These are phyloP conservation scores for Troglohyphantes excavatus DNA, from an alignment of 2,888 invertebrate genomes.

Conservation along the genomic window DNA sequence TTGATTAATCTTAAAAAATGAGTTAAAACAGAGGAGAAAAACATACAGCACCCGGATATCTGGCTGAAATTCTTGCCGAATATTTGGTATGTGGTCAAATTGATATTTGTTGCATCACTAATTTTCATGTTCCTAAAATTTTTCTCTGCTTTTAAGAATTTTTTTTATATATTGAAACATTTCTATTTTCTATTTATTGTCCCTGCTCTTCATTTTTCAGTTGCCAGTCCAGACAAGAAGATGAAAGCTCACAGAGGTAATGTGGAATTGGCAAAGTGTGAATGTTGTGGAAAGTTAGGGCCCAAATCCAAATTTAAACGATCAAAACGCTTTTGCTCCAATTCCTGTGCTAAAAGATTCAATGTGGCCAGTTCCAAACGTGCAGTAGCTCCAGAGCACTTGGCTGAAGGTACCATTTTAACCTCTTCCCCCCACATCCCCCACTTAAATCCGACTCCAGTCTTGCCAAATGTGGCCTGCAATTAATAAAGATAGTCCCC, in stretches of 20 bases:
- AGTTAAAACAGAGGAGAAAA: too few species aligned
- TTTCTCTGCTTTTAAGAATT: not conserved
- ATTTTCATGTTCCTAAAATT: not conserved
- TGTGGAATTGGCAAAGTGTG: slow-evolving; percentile 84
- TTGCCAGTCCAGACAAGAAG: slow-evolving; percentile 78
- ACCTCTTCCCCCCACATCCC: too few species aligned
- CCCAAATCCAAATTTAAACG: slow-evolving; percentile 88
- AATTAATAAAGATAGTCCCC: too few species aligned
- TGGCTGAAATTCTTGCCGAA: too few species aligned
- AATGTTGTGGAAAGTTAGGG: slow-evolving; percentile 88
- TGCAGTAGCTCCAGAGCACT: slow-evolving; percentile 55
- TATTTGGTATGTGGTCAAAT: too few species aligned
- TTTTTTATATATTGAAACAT: too few species aligned
- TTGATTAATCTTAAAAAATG: too few species aligned
- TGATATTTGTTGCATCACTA: too few species aligned
- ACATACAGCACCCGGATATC: too few species aligned
- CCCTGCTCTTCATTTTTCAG: slow-evolving; percentile 28
- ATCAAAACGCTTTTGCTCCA: slow-evolving; percentile 89
- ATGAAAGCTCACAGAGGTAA: slow-evolving; percentile 69
- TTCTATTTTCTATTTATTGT: not conserved
- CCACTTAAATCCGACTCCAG: too few species aligned
- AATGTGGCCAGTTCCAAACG: slow-evolving; percentile 83
- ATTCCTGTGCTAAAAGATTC: slow-evolving; percentile 88
- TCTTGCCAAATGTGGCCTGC: too few species aligned
- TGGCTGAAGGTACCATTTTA: slow-evolving; percentile 77